These are phyloP conservation scores for Caenorhabditis remanei DNA, from an alignment of 1,140 invertebrate genomes.

Conservation along the genomic window DNA sequence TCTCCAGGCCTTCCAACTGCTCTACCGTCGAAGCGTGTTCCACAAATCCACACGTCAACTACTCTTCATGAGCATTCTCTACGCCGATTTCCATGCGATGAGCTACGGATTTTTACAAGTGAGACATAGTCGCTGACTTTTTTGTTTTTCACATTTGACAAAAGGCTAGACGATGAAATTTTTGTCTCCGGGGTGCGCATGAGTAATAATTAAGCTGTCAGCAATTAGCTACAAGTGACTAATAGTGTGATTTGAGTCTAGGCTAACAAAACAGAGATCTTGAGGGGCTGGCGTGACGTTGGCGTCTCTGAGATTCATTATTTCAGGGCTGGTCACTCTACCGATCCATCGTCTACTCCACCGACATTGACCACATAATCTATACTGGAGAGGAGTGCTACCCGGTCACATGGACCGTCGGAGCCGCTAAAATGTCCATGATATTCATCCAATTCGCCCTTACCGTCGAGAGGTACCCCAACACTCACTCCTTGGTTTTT, in stretches of 20 bases:
- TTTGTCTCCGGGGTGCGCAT: too few relatives aligned
- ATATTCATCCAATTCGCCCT: constrained; percentile 3
- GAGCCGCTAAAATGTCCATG: constrained; percentile 13
- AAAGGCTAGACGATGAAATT: too few relatives aligned
- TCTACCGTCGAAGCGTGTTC: constrained; percentile 4
- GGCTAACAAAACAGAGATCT: too few relatives aligned
- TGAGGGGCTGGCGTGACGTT: too few relatives aligned
- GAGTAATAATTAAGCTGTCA: too few relatives aligned
- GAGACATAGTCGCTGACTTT: too few relatives aligned
- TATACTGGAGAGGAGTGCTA: not conserved
- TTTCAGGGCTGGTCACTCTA: not conserved
- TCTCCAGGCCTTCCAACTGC: constrained; percentile 8
- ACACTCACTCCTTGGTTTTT: not conserved
- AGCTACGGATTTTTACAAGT: constrained; percentile 8
- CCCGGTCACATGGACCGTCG: constrained; percentile 2
- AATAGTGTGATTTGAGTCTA: too few relatives aligned
- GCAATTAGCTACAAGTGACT: too few relatives aligned
- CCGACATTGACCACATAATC: not conserved
- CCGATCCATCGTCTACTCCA: not conserved
- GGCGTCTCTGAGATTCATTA: too few relatives aligned
- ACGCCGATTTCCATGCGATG: constrained; percentile 14
- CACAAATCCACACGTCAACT: constrained; percentile 14
- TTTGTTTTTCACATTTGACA: too few relatives aligned
- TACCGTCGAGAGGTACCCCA: constrained; percentile 7
- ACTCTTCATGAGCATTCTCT: constrained; percentile 11